Conservation (phyloP, 2,113 vertebrate species). For the Colinus virginianus region DNA sequence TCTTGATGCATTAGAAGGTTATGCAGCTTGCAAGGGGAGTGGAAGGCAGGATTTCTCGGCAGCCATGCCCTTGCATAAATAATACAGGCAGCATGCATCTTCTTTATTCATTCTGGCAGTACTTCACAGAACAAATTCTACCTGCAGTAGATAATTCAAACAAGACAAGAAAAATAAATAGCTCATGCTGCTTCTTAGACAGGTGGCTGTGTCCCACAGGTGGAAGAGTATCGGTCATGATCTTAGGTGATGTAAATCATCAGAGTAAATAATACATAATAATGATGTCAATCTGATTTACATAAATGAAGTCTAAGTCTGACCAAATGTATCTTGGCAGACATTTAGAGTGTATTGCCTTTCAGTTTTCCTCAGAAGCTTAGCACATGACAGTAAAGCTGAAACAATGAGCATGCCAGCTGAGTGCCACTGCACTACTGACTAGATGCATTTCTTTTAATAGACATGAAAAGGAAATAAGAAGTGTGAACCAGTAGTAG, state of each 20-base stretch:
- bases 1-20: not conserved
- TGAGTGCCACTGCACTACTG: constrained; percentile 1
- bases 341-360: not conserved
- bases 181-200: not conserved
- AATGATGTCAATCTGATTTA: not conserved
- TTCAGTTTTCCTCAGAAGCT: constrained; percentile 7
- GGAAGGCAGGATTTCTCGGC: not conserved
- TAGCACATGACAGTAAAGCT: constrained; percentile 28
- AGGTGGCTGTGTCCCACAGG: not conserved
- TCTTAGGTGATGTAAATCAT: not conserved
- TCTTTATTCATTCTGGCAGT: not conserved
- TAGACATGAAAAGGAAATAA: constrained; percentile 15
- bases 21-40: not conserved
- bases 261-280: not conserved
- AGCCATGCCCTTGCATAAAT: not conserved
- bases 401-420: not conserved
- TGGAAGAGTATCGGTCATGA: not conserved
- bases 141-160: not conserved
- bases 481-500: constrained; percentile 23
- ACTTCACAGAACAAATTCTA: not conserved
- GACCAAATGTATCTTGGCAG: not conserved
- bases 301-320: not conserved
- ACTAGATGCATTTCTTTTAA: constrained; percentile 22
- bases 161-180: not conserved
- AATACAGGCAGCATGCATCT: not conserved